Evolutionary conservation across 2,888 invertebrate genomes (phyloP).

Genomic region (Aleiodes testaceus): DNA sequence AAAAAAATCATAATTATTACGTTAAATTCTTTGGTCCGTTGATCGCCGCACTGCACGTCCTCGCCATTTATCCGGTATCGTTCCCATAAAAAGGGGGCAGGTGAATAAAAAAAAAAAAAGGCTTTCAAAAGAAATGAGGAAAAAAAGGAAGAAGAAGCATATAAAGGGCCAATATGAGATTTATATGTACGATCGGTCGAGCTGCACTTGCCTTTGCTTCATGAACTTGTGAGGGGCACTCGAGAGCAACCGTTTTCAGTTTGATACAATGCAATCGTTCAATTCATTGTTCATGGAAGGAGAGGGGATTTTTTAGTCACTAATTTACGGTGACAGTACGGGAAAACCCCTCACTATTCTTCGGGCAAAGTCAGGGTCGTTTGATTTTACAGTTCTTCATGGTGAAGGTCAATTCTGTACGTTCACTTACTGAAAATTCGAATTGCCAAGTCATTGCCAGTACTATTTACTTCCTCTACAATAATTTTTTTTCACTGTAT

Average conservation of each 20-base stretch:
- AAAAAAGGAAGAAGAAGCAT: neutral
- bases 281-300: neutral
- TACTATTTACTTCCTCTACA: conserved; percentile 38
- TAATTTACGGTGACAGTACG: conserved; percentile 9
- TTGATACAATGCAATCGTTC: neutral
- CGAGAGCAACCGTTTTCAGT: conserved; percentile 19
- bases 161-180: conserved; percentile 36
- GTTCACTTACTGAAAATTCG: conserved; percentile 11
- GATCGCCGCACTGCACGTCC: conserved; percentile 25
- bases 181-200: conserved; percentile 33
- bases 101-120: conserved; percentile 3
- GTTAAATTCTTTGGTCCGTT: conserved; percentile 35
- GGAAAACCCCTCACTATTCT: conserved; percentile 15
- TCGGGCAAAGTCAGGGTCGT: conserved; percentile 36
- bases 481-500: neutral
- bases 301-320: conserved; percentile 2
- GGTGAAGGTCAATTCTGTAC: neutral
- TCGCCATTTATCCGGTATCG: conserved; percentile 28
- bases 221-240: neutral
- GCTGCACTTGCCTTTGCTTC: conserved; percentile 19
- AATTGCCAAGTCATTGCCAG: conserved; percentile 37
- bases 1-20: conserved; percentile 47
- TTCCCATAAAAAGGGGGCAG: conserved; percentile 29
- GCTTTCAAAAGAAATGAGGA: neutral
- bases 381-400: conserved; percentile 38